Base-by-base conservation (phyloP, 2,888 invertebrate species). In the Athripsodes cinereus region DNA sequence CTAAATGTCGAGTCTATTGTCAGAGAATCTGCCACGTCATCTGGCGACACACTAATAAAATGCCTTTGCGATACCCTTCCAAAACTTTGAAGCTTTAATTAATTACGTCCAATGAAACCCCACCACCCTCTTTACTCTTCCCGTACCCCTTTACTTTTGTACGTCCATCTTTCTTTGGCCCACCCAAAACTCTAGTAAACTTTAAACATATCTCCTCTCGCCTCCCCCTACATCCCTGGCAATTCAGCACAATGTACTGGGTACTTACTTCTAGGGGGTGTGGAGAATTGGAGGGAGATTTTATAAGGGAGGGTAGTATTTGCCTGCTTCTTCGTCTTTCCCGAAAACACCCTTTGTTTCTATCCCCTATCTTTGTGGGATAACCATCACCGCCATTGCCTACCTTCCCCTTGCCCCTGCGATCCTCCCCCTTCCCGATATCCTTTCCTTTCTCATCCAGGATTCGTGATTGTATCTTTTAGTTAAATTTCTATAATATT, bases 121-220 rank as follows among this genome's bases (percentile, higher is more conserved):
- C 47, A 50, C 57, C 54, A 13, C 19, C 54, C 56, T 46, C 52
- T 51, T 52, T 52, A 50, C 55, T 47, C 47, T 26, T 18, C 47
- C 46, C 47, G 22, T 11, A 8, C 55, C 55, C 55, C 40, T 51
- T 56, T 40, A 40, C 40, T 51, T 40, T 51, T 26, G 55, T 46
- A 55, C 61, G 61, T 61, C 61, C 61, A 61, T 61, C 61, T 61
- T 57, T 60, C 60, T 60, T 60, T 60, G 46, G 54, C 44, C 60
- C 60, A 53, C 40, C 40, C 40, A n/a, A 40, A 40, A 40, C 40
- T 40, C 40, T 40, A 40, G 40, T 40, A 40, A 40, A 40, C 40
- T 40, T 40, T 40, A 40, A 40, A 40, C 44, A 40, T 34, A 22
- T 40, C 55, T 35, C 52, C 22, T 34, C 19, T 34, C 20, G 21